Evolutionary conservation across 2,113 vertebrate species (phyloP).

Genomic region (Synodontis membranacea): DNA sequence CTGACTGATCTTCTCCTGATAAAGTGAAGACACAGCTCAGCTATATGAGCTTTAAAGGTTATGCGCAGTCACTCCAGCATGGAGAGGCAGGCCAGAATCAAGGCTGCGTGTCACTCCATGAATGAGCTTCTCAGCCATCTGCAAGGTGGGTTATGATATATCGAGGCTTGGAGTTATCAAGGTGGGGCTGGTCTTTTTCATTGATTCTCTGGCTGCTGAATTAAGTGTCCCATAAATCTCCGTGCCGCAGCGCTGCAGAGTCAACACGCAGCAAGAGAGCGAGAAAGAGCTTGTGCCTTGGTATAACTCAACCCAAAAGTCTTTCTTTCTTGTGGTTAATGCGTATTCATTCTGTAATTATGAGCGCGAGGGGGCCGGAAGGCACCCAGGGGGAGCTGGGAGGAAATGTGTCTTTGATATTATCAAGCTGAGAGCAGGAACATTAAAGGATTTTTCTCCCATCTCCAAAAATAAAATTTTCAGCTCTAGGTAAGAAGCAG

Average conservation of each 20-base stretch:
- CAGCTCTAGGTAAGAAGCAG: conserved; percentile 7
- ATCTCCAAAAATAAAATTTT: not conserved
- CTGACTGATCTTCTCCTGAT: conserved; percentile 1
- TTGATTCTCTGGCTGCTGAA: conserved; percentile 64
- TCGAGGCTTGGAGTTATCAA: conserved; percentile 65
- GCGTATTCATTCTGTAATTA: conserved; percentile 63
- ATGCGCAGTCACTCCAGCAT: conserved; percentile 16
- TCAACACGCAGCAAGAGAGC: conserved; percentile 52
- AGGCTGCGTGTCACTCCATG: conserved; percentile 47
- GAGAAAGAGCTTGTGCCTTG: conserved; percentile 25
- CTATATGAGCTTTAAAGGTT: conserved; percentile 40
- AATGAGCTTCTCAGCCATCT: conserved; percentile 41
- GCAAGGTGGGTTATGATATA: conserved; percentile 61
- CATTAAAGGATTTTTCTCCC: conserved; percentile 39
- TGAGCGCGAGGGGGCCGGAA: conserved; percentile 45
- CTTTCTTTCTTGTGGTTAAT: conserved; percentile 47
- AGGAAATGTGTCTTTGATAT: conserved; percentile 55
- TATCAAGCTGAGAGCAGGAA: conserved; percentile 39
- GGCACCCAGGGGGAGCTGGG: conserved; percentile 40
- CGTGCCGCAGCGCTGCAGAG: conserved; percentile 56
- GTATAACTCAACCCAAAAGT: conserved; percentile 53
- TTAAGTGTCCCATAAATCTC: conserved; percentile 69
- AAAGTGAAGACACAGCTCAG: not conserved
- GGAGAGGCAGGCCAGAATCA: conserved; percentile 42
- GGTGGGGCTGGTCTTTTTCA: conserved; percentile 66